Evolutionary conservation across 37 sponge, comb jelly and placozoan genomes (phyloP), one percentile per base, ranked within the genome.

Genomic region (Haliclona indistincta): DNA sequence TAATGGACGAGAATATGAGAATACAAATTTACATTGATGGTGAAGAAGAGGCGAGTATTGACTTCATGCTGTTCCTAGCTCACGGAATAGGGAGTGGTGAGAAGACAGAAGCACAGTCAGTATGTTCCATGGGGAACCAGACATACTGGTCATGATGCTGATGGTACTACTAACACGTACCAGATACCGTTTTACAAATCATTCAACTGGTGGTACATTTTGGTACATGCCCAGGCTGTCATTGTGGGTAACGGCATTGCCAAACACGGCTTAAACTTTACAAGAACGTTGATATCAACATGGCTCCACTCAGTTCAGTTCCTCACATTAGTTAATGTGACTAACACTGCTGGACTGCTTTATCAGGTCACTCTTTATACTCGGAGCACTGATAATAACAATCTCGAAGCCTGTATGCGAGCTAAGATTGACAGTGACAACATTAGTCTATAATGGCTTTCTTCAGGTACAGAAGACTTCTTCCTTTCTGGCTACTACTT

Each of bases 401-500:
- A 90, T 54, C 62, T 90, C 8, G 85, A 84, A 67, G 85, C 90
- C n/a, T 89, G 85, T 64, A 67, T 85, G 71, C 68, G 81, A 38
- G 91, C 70, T 29, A 43, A n/a, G 33, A 68, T 89, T 58, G 91
- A 90, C 32, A 75, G 73, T 60, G 43, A 60, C 0, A 36, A 62
- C 26, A 83, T 54, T 0, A 76, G 55, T 49, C n/a, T n/a, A n/a
- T n/a, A n/a, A n/a, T 90, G 38, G n/a, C 86, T 90, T 6, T 90
- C 91, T 8, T 90, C 91, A 37, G 91, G 91, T 0, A 91, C 92
- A 7, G 92, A 91, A 43, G 92, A 91, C 64, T 86, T 91, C 81
- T 91, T 91, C 44, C 81, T 91, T 19, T 91, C 92, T 29, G 92
- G 88, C 3, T 91, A 82, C 92, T 91, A 91, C 61, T 91, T 86